Conservation (phyloP, 2,888 invertebrate species). For the Rhabditophanes sp. region DNA sequence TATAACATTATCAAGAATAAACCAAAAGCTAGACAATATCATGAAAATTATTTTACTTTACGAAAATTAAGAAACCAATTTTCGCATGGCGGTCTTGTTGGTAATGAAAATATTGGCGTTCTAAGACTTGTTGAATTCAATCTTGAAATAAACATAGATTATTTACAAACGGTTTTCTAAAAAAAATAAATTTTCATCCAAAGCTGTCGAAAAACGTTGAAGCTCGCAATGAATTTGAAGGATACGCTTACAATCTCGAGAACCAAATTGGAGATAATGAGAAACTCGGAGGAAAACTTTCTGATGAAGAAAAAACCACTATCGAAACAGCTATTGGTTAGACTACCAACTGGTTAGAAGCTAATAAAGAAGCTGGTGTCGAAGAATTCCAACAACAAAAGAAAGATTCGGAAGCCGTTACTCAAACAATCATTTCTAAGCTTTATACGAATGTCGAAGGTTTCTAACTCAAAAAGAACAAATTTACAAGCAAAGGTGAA, state of each 20-base stretch:
- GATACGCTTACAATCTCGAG: conserved; percentile 89
- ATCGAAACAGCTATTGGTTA: conserved; percentile 88
- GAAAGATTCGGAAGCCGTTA: conserved; percentile 80
- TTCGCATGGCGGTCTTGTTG: no score
- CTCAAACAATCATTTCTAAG: conserved; percentile 90
- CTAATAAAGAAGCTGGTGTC: conserved; percentile 55
- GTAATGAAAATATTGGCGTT: no score
- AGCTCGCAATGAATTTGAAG: conserved; percentile 86
- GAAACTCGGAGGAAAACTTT: conserved; percentile 70
- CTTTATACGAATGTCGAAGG: conserved; percentile 66
- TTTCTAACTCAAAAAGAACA: no score
- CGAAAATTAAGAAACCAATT: no score
- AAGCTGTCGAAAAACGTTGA: conserved; percentile 67
- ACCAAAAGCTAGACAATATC: no score
- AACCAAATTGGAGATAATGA: conserved; percentile 80
- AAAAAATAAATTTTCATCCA: no score
- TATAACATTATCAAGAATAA: no score
- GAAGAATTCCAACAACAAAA: conserved; percentile 62
- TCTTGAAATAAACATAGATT: no score
- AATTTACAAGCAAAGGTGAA: no score
- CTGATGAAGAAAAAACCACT: conserved; percentile 74
- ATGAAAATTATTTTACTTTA: no score
- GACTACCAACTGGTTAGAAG: conserved; percentile 91
- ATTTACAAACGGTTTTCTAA: no score
- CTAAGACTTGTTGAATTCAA: no score